A percentile compares a stretch with the other conserved stretches of the same genome.
Conservation (phyloP, 2,797 vertebrate genomes). For the Hirundo rustica region DNA sequence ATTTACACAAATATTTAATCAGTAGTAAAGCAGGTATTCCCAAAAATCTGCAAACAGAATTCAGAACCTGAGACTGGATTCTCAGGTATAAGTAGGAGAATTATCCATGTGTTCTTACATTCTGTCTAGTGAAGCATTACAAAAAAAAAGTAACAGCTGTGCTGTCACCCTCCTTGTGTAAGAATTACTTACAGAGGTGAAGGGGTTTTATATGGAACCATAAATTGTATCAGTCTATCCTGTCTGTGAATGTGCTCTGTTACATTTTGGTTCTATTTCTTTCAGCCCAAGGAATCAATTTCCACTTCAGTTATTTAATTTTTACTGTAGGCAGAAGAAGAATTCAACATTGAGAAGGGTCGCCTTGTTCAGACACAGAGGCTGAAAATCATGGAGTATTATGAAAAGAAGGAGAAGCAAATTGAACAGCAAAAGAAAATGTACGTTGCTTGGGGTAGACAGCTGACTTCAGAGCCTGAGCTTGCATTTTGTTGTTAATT, state of each 20-base stretch:
- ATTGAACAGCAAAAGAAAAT: conserved; percentile 99
- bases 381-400: conserved; percentile 99
- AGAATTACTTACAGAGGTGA: background rate
- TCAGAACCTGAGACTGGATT: background rate
- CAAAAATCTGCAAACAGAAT: background rate
- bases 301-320: conserved; percentile 42
- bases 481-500: background rate
- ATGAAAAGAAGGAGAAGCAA: conserved; percentile 99
- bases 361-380: conserved; percentile 97
- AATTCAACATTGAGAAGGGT: conserved; percentile 99
- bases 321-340: conserved; percentile 91
- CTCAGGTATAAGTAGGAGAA: background rate
- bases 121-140: background rate
- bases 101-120: background rate
- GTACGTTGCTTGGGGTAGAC: conserved; percentile 76
- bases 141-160: background rate
- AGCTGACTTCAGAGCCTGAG: background rate
- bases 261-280: conserved; percentile 38
- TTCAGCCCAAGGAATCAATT: conserved; percentile 15
- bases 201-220: background rate
- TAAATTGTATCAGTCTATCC: background rate
- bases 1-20: background rate
- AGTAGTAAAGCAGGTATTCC: background rate
- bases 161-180: background rate
- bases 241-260: background rate